Evolutionary conservation across 2,113 vertebrate species (phyloP).

Genomic region (Rhinopomastus cyanomelas): DNA sequence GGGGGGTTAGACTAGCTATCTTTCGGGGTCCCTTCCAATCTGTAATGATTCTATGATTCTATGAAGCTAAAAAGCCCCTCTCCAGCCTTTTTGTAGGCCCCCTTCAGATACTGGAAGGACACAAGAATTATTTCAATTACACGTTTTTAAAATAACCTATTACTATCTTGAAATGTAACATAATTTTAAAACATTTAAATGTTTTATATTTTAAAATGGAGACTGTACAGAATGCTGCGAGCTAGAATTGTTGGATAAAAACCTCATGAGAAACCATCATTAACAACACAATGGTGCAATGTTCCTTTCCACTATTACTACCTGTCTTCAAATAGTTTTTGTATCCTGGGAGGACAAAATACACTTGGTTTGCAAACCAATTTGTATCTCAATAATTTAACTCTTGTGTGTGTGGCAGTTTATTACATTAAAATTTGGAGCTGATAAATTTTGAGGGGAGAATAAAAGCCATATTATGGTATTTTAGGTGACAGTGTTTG

Average conservation of each 20-base stretch:
- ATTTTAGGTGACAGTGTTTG: background rate
- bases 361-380: background rate
- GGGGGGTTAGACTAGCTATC: too few species aligned
- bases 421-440: background rate
- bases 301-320: background rate
- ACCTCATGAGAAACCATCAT: background rate
- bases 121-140: too few species aligned
- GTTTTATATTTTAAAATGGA: background rate
- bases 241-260: background rate
- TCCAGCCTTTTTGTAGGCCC: too few species aligned
- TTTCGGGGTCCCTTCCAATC: too few species aligned
- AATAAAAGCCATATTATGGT: background rate
- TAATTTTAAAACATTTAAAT: too few species aligned
- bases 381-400: background rate
- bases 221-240: background rate
- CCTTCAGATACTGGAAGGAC: too few species aligned
- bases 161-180: too few species aligned
- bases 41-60: too few species aligned
- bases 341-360: background rate
- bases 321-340: background rate
- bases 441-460: background rate
- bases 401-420: background rate
- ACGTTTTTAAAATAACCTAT: too few species aligned
- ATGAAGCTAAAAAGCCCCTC: too few species aligned
- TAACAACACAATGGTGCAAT: background rate